Base-by-base conservation (phyloP, 1,140 invertebrate genomes). In the Druon quercuslanigerum region DNA sequence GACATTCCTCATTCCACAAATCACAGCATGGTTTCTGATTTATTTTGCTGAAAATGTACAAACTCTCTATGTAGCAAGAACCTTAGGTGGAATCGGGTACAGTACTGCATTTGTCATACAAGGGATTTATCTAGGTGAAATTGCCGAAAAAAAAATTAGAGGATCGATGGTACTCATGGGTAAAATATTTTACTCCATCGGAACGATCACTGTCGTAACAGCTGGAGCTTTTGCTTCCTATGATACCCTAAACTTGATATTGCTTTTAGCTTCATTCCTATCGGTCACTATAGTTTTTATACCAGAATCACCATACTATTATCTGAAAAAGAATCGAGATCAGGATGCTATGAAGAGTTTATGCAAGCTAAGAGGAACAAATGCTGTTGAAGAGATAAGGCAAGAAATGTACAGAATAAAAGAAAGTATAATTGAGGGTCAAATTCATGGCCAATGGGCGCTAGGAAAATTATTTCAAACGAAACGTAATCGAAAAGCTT, bases 161-260 rank as follows among this genome's bases (percentile, higher is more conserved):
- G 56, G 56, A 1, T 13, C 19, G 13, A 9, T 60, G 8, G 25
- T 60, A 14, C 11, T 25, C 2, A 25, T 25, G 1, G 56, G 20
- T 25, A 60, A 60, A 60, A 20, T 60, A 13, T 4, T 13, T 11
- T 60, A 20, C 19, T 8, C 4, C 25, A 13, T 60, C 11, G 56
- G 56, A 33, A 25, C 56, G 4, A 12, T 60, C 0, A 20, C 25
- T 5, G 56, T 60, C 19, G 19, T 60, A 4, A 33, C 13, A 20
- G 8, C 25, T 19, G 56, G 56, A 33, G 56, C 56, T 25, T 60
- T 60, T 13, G 56, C 25, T 60, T 25, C 56, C 56, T 60, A 57
- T 25, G 56, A 57, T 13, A 57, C 19, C 13, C 13, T 57, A 20
- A 57, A 57, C 13, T 13, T 57, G 12, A 60, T 60, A 4, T 8